Percentiles rank a stretch among this genome's conserved stretches.
phyloP scores from a whole-genome alignment of 2,113 vertebrate species.

The Parotia lawesii region DNA sequence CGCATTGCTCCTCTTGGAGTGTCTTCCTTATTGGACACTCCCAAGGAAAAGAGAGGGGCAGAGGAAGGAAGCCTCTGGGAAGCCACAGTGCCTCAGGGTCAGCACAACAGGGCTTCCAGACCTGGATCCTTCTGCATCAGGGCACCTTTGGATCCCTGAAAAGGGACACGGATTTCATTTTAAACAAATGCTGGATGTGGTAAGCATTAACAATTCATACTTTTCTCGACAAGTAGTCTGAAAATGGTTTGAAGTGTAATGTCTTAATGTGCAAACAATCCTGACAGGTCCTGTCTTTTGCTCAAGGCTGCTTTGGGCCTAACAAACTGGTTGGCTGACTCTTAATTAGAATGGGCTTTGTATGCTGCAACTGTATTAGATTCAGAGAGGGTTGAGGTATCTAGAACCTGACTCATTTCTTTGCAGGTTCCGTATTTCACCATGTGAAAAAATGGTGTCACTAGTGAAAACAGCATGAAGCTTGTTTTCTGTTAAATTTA shows the following conservation, averaged over 20 bases:
- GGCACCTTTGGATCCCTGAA: fast-evolving
- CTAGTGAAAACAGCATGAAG: background rate
- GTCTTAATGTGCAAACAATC: background rate
- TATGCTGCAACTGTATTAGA: background rate
- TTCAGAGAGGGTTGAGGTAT: background rate
- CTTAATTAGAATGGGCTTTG: background rate
- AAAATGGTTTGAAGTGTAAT: background rate
- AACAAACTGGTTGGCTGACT: background rate
- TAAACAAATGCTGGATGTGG: background rate
- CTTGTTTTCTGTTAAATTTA: background rate
- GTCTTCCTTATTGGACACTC: background rate
- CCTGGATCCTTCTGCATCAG: background rate
- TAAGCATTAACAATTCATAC: background rate
- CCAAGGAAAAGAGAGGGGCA: background rate
- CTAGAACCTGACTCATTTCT: background rate
- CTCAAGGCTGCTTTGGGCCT: background rate
- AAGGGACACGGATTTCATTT: background rate
- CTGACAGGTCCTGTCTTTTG: background rate
- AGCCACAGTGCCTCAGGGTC: background rate
- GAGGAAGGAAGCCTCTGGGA: background rate
- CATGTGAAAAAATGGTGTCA: background rate
- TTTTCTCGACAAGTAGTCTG: background rate
- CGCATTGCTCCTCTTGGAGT: background rate
- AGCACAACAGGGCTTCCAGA: background rate
- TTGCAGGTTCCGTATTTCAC: background rate